Percentiles rank a stretch among this genome's conserved stretches.
phyloP scores from a whole-genome alignment of 2,113 vertebrate species.

The Anguilla rostrata region DNA sequence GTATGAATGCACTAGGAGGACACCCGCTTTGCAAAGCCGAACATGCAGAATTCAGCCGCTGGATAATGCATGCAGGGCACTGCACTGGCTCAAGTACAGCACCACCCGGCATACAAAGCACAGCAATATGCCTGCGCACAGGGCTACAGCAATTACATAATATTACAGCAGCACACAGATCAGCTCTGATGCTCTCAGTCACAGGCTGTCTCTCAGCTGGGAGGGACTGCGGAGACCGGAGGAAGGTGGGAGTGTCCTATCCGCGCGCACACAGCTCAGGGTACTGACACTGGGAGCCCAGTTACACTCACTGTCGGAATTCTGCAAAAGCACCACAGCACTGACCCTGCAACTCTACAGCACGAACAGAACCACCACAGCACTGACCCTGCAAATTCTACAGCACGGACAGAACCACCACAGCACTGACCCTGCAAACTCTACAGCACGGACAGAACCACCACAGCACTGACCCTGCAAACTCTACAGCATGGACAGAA shows the following conservation, averaged over 20 bases:
- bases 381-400: too few species aligned
- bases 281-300: not conserved
- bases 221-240: slow-evolving; percentile 18
- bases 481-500: not conserved
- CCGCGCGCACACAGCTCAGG: not conserved
- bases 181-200: slow-evolving; percentile 11
- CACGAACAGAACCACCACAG: too few species aligned
- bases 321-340: too few species aligned
- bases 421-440: too few species aligned
- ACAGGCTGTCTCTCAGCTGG: not conserved
- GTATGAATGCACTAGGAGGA: not conserved
- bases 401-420: not conserved
- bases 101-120: not conserved
- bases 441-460: not conserved
- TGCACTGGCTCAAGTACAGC: not conserved
- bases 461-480: not conserved
- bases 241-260: slow-evolving; percentile 19
- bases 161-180: not conserved
- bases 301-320: not conserved
- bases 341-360: too few species aligned
- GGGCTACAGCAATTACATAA: not conserved
- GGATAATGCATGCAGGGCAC: not conserved
- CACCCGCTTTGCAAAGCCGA: not conserved
- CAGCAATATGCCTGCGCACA: not conserved
- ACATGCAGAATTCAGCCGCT: not conserved